phyloP scores from a whole-genome alignment of 92 coral and sea anemone species.

The Diadumene lineata region DNA sequence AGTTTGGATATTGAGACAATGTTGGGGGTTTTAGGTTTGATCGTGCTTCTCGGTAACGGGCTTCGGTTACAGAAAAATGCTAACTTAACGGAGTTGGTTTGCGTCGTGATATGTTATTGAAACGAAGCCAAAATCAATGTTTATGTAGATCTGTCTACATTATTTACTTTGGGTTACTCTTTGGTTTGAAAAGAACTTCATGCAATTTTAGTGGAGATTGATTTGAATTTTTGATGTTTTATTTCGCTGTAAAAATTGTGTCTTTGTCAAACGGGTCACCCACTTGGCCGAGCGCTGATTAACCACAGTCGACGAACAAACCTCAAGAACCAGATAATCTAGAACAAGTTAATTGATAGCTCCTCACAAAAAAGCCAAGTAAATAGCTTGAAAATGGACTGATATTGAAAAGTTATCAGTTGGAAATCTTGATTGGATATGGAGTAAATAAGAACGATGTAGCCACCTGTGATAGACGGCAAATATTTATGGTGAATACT shows the following conservation, averaged over 20 bases:
- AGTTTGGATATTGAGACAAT: neutral
- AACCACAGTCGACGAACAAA: neutral
- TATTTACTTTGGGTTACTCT: constrained; percentile 13
- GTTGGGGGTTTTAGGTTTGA: constrained; percentile 35
- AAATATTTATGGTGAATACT: constrained; percentile 38
- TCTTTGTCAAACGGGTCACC: neutral
- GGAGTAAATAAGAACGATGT: neutral
- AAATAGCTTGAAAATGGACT: constrained; percentile 46
- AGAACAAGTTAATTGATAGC: constrained; percentile 60
- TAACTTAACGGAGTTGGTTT: constrained; percentile 77
- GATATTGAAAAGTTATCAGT: constrained; percentile 23
- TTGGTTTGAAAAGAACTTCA: neutral
- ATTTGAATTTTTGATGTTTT: neutral
- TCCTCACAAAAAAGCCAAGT: constrained; percentile 10
- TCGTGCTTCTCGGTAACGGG: constrained; percentile 83
- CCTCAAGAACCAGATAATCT: constrained; percentile 25
- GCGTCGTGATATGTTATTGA: constrained; percentile 66
- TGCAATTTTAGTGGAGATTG: neutral
- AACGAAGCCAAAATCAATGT: constrained; percentile 78
- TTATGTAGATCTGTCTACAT: constrained; percentile 43
- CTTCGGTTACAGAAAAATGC: constrained; percentile 75
- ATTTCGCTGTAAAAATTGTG: neutral
- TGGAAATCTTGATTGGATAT: constrained; percentile 24
- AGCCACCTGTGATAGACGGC: constrained; percentile 29
- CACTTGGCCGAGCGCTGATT: neutral